Evolutionary conservation across 1,140 invertebrate genomes (phyloP).

Genomic region (Drosophila nigromelanica): DNA sequence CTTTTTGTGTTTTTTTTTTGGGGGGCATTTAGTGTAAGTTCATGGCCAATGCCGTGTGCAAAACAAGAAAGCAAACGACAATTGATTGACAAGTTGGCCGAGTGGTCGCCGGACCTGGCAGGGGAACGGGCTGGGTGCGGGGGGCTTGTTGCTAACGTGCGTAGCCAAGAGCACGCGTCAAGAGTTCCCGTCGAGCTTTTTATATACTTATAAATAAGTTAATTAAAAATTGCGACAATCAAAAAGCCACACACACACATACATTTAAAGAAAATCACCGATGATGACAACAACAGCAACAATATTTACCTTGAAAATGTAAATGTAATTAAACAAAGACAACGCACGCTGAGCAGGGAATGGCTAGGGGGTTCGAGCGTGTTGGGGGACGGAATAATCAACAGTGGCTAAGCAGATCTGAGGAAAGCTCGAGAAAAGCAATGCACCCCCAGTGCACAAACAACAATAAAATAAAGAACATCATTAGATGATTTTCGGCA

Average conservation of each 20-base stretch:
- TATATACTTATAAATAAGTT: slow-evolving; percentile 67
- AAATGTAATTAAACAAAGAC: slow-evolving; percentile 75
- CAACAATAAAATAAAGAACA: no score
- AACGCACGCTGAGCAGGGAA: no score
- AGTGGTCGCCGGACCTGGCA: slow-evolving; percentile 8
- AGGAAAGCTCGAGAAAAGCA: not conserved
- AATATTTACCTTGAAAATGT: slow-evolving; percentile 59
- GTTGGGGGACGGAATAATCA: no score
- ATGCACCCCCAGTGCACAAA: no score
- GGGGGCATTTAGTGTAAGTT: slow-evolving; percentile 54
- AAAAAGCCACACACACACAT: slow-evolving; percentile 16
- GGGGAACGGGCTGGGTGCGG: no score
- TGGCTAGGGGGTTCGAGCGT: no score
- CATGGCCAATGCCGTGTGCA: slow-evolving; percentile 52
- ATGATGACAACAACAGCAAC: slow-evolving; percentile 19
- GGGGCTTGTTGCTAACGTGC: slow-evolving; percentile 2
- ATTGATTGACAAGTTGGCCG: slow-evolving; percentile 76
- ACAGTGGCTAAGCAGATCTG: no score
- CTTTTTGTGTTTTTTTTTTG: not conserved
- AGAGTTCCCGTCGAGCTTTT: slow-evolving; percentile 30
- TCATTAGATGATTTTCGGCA: slow-evolving; percentile 21
- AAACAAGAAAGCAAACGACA: slow-evolving; percentile 54
- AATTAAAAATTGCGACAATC: slow-evolving; percentile 68
- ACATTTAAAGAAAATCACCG: slow-evolving; percentile 17
- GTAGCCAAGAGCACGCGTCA: slow-evolving; percentile 43